Evolutionary conservation across 2,888 invertebrate species (phyloP).

Genomic region (Drosophila niveifrons): DNA sequence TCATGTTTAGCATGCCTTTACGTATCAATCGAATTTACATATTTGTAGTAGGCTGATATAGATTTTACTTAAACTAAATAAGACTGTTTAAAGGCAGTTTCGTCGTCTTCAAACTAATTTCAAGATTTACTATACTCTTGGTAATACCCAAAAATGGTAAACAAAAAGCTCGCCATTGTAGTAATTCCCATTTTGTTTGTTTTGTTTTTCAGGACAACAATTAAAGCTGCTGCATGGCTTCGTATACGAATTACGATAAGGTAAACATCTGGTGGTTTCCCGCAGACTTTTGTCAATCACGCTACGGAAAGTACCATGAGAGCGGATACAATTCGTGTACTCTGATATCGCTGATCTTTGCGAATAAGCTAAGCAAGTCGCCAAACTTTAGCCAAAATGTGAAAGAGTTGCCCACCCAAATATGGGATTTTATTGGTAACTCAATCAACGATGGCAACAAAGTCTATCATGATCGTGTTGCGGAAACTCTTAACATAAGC

Average conservation of each 20-base stretch:
- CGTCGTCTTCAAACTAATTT: neutral
- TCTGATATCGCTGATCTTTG: slow-evolving; percentile 87
- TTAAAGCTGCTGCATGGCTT: slow-evolving; percentile 56
- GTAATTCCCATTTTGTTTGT: too few relatives aligned
- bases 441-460: slow-evolving; percentile 87
- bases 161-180: neutral
- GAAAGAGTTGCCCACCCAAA: slow-evolving; percentile 65
- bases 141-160: neutral
- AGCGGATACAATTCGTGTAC: slow-evolving; percentile 88
- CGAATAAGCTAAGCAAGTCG: slow-evolving; percentile 84
- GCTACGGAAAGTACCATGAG: slow-evolving; percentile 86
- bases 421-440: slow-evolving; percentile 86
- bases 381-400: slow-evolving; percentile 41
- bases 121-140: neutral
- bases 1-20: too few relatives aligned
- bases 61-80: too few relatives aligned
- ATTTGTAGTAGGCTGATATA: too few relatives aligned
- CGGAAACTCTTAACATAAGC: slow-evolving; percentile 85
- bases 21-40: too few relatives aligned
- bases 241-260: slow-evolving; percentile 67
- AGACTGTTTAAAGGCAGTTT: too few relatives aligned
- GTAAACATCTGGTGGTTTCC: slow-evolving; percentile 87
- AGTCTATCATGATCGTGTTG: slow-evolving; percentile 86
- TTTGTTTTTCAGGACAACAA: too few relatives aligned
- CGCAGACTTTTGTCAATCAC: slow-evolving; percentile 87